phyloP scores from a whole-genome alignment of 2,888 invertebrate genomes.

The Stenodema calcarata region DNA sequence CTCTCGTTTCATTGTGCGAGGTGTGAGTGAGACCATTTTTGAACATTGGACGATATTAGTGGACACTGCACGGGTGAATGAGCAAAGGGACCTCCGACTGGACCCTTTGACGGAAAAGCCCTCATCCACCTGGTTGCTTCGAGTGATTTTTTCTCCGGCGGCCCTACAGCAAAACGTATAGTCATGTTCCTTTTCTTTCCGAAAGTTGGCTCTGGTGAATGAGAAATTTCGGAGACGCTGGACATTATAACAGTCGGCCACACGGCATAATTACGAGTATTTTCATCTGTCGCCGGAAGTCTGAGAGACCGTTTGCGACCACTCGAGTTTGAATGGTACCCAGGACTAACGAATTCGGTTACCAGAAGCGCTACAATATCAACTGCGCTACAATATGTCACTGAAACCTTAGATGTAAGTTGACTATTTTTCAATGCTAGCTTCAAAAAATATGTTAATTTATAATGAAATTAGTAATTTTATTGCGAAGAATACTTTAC shows the following conservation, averaged over 20 bases:
- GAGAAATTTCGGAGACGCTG: neutral
- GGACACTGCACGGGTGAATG: neutral
- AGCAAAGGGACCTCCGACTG: neutral
- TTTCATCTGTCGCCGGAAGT: neutral
- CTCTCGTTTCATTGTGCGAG: neutral
- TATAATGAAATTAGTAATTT: too few species aligned
- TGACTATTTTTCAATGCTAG: too few species aligned
- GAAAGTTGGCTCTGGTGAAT: neutral
- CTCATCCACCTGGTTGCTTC: neutral
- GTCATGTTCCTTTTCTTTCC: neutral
- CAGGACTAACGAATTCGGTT: too few species aligned
- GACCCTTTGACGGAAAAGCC: neutral
- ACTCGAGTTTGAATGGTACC: too few species aligned
- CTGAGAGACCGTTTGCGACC: neutral
- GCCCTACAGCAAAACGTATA: neutral
- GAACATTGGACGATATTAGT: conserved; percentile 7
- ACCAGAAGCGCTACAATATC: too few species aligned
- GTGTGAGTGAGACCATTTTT: conserved; percentile 14
- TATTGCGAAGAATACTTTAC: too few species aligned
- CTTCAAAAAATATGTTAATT: too few species aligned
- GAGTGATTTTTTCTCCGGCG: neutral
- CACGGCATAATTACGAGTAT: neutral
- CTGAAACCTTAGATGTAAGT: too few species aligned
- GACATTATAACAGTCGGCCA: neutral
- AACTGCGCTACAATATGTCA: too few species aligned